Conservation (phyloP, 1,140 invertebrate genomes). For the Nymphalis io region DNA sequence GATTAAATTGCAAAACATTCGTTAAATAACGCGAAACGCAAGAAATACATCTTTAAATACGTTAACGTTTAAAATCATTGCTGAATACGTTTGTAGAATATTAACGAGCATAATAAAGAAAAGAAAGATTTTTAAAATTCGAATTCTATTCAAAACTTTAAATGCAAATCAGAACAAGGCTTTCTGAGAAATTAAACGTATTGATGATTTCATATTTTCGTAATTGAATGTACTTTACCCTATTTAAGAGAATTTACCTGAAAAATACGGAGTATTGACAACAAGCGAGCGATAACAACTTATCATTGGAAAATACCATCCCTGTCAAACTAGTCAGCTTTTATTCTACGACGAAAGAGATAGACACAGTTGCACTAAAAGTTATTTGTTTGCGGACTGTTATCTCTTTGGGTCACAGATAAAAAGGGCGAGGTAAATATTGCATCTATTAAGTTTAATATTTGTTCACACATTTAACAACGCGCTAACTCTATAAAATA, state of each 20-base stretch:
- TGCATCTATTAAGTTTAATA: constrained; percentile 21
- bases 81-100: not conserved
- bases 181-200: not conserved
- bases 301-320: constrained; percentile 9
- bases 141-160: not conserved
- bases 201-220: too few relatives aligned
- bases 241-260: constrained; percentile 3
- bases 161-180: not conserved
- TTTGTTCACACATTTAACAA: constrained; percentile 12
- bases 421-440: constrained; percentile 36
- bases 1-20: not conserved
- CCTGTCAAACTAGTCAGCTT: not conserved
- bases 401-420: constrained; percentile 55
- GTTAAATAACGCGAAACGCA: too few relatives aligned
- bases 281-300: constrained; percentile 1
- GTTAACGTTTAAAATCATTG: not conserved
- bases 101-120: not conserved
- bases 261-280: not conserved
- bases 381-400: constrained; percentile 37
- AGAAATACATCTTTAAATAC: too few relatives aligned
- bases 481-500: not conserved
- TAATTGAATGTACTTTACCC: not conserved
- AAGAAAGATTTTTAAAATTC: not conserved
- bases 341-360: constrained; percentile 18
- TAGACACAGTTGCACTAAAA: constrained; percentile 29